Evolutionary conservation across 1,140 invertebrate species (phyloP), one percentile per base, ranked within the genome.

Genomic region (Rhyacophila brunnea): DNA sequence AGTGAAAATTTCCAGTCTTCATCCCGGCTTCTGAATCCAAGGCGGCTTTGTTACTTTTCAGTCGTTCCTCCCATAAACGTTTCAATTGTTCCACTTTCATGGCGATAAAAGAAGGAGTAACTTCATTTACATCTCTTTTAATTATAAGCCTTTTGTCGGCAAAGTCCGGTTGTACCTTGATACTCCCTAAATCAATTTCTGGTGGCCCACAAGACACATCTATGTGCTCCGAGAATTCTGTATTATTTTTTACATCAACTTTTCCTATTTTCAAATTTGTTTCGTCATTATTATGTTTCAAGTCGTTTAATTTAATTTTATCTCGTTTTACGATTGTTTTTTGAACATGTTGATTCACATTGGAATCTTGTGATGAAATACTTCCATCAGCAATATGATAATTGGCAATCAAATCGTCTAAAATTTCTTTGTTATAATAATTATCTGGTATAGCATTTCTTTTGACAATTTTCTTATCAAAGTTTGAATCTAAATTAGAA

Each of bases 1-100:
- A 57, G n/a, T 57, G 54, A 57, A 48, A 57, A 57, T 57, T 57
- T 57, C 36, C 54, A 1, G 11, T 17, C 9, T 48, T 48, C 42
- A 32, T 40, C 36, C 45, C 35, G 0, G 10, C n/a, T 49, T 44
- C 20, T 19, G 54, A 20, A 9, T 48, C 34, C n/a, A 17, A 28
- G n/a, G 34, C 32, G 23, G 23, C 23, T 9, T 28, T 28, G 23
- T 28, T 28, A 9, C 9, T 28, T 28, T 28, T 28, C 51, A 23
- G 13, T 18, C 32, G 28, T 15, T 57, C 54, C 17, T 57, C 36
- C 54, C 54, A 57, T 2, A 47, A n/a, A 14, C 32, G 40, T 42
- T 57, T 57, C 13, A 57, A 23, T 20, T 57, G 43, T n/a, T 49
- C 45, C 11, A 57, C 32, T 42, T 48, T 57, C 35, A 42, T 57